These are phyloP conservation scores for Rhabdomys pumilio DNA, from an alignment of 2,797 vertebrate genomes.

Conservation along the genomic window DNA sequence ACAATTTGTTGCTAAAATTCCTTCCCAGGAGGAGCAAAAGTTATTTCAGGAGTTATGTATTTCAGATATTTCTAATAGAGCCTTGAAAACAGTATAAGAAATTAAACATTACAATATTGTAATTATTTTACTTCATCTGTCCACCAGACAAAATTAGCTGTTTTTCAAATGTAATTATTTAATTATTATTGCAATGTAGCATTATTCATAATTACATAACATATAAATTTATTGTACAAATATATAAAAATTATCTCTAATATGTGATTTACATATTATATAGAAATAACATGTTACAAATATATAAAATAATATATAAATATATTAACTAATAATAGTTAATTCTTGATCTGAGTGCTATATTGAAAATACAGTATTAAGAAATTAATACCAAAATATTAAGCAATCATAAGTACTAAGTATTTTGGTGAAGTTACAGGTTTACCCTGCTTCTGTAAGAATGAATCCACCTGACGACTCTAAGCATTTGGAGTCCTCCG, in stretches of 20 bases:
- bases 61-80: not conserved
- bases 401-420: constrained; percentile 33
- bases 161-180: constrained; percentile 10
- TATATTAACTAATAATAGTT: not conserved
- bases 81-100: constrained; percentile 16
- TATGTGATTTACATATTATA: not conserved
- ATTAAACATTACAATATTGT: constrained; percentile 22
- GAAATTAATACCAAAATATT: not conserved
- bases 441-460: not conserved
- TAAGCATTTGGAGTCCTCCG: not conserved
- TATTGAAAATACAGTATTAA: not conserved
- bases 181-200: not conserved
- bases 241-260: not conserved
- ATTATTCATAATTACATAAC: not conserved
- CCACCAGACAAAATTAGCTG: not conserved
- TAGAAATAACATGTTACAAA: not conserved
- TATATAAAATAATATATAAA: not conserved
- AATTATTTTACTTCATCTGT: not conserved
- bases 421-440: not conserved
- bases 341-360: not conserved
- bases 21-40: not conserved
- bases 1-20: not conserved
- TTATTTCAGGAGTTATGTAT: not conserved
- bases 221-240: not conserved
- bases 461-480: constrained; percentile 6